These are phyloP conservation scores for Hippocampus zosterae DNA, from an alignment of 2,113 vertebrate species.

Conservation along the genomic window DNA sequence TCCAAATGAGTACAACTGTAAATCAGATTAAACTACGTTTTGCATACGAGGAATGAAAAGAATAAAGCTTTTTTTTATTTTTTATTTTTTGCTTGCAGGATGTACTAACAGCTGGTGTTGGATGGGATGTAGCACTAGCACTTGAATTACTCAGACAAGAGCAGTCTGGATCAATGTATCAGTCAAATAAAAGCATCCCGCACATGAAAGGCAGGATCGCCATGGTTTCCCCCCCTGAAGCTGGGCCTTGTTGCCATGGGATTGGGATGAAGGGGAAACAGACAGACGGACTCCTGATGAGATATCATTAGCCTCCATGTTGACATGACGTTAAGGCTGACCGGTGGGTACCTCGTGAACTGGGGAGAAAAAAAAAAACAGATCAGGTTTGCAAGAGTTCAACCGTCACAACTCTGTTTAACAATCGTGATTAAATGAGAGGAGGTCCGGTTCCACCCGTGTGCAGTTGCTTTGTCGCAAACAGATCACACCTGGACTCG, in stretches of 20 bases:
- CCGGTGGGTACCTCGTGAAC: background rate
- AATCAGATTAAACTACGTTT: too few relatives aligned
- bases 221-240: constrained; percentile 61
- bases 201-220: constrained; percentile 73
- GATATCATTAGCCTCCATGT: constrained; percentile 21
- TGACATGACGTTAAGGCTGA: background rate
- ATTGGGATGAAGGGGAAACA: constrained; percentile 34
- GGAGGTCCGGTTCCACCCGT: constrained; percentile 30
- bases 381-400: constrained; percentile 26
- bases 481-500: constrained; percentile 58
- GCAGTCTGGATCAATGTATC: background rate
- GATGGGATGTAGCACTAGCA: background rate
- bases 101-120: background rate
- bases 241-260: constrained; percentile 70
- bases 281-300: constrained; percentile 17
- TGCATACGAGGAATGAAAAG: too few relatives aligned
- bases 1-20: too few relatives aligned
- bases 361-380: background rate
- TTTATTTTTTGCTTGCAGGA: background rate
- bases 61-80: too few relatives aligned
- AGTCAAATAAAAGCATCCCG: constrained; percentile 67
- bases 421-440: constrained; percentile 39
- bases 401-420: constrained; percentile 40
- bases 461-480: constrained; percentile 61
- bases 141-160: constrained; percentile 2